A percentile compares a stretch with the other conserved stretches of the same genome.
Conservation (phyloP, 2,888 invertebrate species). For the Xestia rhomboidea region DNA sequence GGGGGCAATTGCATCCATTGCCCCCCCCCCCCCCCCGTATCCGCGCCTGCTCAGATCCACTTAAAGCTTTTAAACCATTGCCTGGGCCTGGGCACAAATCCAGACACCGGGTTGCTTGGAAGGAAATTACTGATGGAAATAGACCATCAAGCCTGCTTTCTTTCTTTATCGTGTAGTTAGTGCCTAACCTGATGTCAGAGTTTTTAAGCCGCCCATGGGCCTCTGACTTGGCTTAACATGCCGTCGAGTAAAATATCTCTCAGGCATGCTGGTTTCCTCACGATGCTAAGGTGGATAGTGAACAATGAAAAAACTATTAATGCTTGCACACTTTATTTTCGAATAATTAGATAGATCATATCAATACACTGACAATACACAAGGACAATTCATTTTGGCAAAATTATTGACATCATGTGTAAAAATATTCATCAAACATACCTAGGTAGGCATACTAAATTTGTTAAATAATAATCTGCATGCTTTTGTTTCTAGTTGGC, state of each 20-base stretch:
- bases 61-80: not conserved
- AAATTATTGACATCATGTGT: conserved; percentile 47
- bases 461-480: conserved; percentile 29
- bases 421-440: conserved; percentile 13
- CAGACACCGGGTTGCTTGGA: not conserved
- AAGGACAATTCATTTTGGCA: conserved; percentile 57
- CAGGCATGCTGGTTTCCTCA: too few species aligned
- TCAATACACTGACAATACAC: conserved; percentile 68
- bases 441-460: conserved; percentile 2
- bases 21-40: too few species aligned
- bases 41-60: too few species aligned
- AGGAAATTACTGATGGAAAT: too few species aligned
- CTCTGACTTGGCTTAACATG: too few species aligned
- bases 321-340: conserved; percentile 85
- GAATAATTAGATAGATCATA: conserved; percentile 73
- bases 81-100: not conserved
- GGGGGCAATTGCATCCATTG: too few species aligned
- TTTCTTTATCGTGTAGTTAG: too few species aligned
- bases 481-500: conserved; percentile 29
- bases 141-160: too few species aligned
- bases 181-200: too few species aligned
- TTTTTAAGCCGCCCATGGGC: too few species aligned
- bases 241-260: too few species aligned
- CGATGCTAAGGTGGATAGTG: not conserved
- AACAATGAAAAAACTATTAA: conserved; percentile 63